phyloP scores from a whole-genome alignment of 2,797 vertebrate species.

The Thripadectes ignobilis region DNA sequence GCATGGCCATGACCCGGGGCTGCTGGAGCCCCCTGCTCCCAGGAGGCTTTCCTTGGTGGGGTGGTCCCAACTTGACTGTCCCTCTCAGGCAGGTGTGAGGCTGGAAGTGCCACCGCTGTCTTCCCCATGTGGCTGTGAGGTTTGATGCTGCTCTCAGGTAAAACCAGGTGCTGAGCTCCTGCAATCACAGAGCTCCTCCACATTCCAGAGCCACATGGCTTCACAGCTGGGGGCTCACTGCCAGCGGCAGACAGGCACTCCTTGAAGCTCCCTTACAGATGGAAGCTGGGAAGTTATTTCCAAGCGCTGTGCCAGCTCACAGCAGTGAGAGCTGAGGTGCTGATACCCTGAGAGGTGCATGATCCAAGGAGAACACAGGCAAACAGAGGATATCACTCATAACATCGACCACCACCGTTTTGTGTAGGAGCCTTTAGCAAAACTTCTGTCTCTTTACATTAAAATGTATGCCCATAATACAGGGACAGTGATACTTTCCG shows the following conservation, averaged over 20 bases:
- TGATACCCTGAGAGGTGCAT: not conserved
- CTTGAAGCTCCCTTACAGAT: fast-evolving
- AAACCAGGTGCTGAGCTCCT: fast-evolving
- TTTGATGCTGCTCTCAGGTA: not conserved
- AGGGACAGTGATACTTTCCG: not conserved
- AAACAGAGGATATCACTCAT: not conserved
- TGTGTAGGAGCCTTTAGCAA: not conserved
- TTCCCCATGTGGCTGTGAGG: not conserved
- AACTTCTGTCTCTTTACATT: not conserved
- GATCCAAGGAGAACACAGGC: not conserved
- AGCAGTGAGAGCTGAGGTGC: not conserved
- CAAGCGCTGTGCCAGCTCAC: not conserved
- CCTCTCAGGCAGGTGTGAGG: not conserved
- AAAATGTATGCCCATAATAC: not conserved
- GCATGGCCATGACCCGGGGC: fast-evolving
- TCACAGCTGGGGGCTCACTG: not conserved
- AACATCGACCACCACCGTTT: fast-evolving
- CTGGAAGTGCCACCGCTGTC: not conserved
- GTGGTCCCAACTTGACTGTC: not conserved
- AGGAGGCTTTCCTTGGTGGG: not conserved
- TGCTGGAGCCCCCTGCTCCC: not conserved
- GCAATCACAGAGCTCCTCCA: not conserved
- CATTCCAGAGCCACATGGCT: fast-evolving
- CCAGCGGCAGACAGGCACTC: not conserved
- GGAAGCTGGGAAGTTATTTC: not conserved